Conservation (phyloP, 1,140 invertebrate genomes). For the Phenacoccus solenopsis region DNA sequence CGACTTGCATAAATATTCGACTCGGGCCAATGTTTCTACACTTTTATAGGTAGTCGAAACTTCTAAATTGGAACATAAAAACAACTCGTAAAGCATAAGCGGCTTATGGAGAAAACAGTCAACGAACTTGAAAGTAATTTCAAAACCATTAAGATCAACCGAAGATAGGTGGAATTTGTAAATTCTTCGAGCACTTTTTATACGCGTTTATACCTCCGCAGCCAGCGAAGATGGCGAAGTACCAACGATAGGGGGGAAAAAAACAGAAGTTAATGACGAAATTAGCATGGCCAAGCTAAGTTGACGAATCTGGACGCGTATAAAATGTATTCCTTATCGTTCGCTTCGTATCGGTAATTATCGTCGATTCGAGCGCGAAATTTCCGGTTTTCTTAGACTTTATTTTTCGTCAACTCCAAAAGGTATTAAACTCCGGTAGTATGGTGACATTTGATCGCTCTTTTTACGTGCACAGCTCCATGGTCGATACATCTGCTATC, state of each 20-base stretch:
- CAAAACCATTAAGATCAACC: slow-evolving; percentile 8
- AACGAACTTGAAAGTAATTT: slow-evolving; percentile 14
- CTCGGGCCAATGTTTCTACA: neutral
- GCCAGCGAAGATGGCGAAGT: neutral
- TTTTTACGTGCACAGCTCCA: too few species aligned
- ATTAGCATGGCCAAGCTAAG: neutral
- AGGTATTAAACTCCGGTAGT: too few species aligned
- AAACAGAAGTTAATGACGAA: neutral
- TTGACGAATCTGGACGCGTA: too few species aligned
- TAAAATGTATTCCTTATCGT: too few species aligned
- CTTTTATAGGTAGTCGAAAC: slow-evolving; percentile 13
- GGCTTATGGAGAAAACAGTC: slow-evolving; percentile 9
- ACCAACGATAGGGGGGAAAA: too few species aligned
- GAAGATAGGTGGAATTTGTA: neutral
- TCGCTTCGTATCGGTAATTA: too few species aligned
- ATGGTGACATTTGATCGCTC: too few species aligned
- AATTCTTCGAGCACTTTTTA: neutral
- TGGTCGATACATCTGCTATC: too few species aligned
- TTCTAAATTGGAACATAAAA: slow-evolving; percentile 10
- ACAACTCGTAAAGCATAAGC: slow-evolving; percentile 13
- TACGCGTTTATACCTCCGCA: neutral
- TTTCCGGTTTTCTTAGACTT: too few species aligned
- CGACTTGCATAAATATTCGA: too few species aligned
- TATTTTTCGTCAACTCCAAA: too few species aligned
- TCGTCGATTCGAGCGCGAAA: too few species aligned